A percentile compares a stretch with the other conserved stretches of the same genome.
Conservation (phyloP, 2,113 vertebrate species). For the Cyphomyrus discorhynchus region DNA sequence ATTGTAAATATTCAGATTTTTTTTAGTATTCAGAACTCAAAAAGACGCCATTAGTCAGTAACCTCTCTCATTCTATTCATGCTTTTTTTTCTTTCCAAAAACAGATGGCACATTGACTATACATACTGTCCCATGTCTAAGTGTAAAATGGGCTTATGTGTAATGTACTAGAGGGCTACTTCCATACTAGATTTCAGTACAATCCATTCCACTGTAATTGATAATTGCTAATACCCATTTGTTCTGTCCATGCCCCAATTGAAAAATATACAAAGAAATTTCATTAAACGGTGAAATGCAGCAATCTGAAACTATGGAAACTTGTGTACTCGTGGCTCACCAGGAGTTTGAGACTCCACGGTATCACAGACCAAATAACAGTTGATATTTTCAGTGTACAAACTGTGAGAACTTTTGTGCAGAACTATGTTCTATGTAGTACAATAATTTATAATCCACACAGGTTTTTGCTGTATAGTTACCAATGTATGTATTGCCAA, state of each 20-base stretch:
- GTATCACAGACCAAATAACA: neutral
- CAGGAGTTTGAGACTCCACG: neutral
- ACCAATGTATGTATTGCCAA: neutral
- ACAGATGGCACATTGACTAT: neutral
- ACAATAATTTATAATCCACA: neutral
- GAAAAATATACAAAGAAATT: neutral
- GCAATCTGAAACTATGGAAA: neutral
- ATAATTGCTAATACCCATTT: neutral
- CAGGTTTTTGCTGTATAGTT: neutral
- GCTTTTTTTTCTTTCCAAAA: neutral
- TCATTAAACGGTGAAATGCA: neutral
- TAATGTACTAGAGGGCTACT: neutral
- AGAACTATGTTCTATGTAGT: constrained; percentile 4
- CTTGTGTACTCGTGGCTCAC: neutral
- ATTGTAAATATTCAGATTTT: constrained; percentile 26
- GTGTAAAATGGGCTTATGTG: neutral
- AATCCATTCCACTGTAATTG: constrained; percentile 5
- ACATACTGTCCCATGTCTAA: neutral
- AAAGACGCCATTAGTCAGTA: neutral
- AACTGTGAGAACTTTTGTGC: neutral
- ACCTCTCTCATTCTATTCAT: neutral
- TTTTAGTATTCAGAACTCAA: constrained; percentile 6
- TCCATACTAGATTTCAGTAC: neutral
- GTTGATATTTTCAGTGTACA: neutral
- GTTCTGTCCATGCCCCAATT: neutral